Evolutionary conservation across 2,888 invertebrate species (phyloP), one percentile per base, ranked within the genome.

Genomic region (Noctuana brunneofusca): DNA sequence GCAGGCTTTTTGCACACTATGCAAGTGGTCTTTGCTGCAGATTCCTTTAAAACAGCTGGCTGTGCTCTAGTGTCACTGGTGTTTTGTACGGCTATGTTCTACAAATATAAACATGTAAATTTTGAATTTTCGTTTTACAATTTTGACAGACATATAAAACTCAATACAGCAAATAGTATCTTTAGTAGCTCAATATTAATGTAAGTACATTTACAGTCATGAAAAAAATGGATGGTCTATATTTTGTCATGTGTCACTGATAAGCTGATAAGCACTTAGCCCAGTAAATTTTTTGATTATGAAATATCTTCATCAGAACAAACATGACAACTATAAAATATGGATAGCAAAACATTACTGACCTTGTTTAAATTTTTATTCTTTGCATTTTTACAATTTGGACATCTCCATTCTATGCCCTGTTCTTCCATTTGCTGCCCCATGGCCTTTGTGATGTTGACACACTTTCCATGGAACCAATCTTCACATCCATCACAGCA

Each of bases 381-480:
- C 69, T 88, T 89, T n/a, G 80, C 76, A 69, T 94, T 94, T 79
- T 94, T 95, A 83, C 97, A 98, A 77, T 96, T 96, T 0, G 97
- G 95, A 82, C 98, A 98, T 65, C 95, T 94, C 98, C 98, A 98
- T 78, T 97, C 97, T 67, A 95, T 94, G 8, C 97, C 96, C 70
- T 96, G 94, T 58, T 95, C 94, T 81, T 98, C 98, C 96, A 98
- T 97, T 86, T 97, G 96, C 75, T 96, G 94, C 59, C 97, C 97
- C 95, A 97, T 96, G 0, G 95, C 94, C 90, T 97, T 96, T 18
- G 97, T 97, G 48, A 99, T 96, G 73, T 96, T 97, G 12, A 99
- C 98, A 87, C 98, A 99, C 78, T 96, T 97, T n/a, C 98, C 98
- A 81, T 99, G 98, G 82, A 97, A 99, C 98, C 98, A 99, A 80